Evolutionary conservation across 2,113 vertebrate genomes (phyloP), one percentile per base, ranked within the genome.

Genomic region (Stictonetta naevosa): DNA sequence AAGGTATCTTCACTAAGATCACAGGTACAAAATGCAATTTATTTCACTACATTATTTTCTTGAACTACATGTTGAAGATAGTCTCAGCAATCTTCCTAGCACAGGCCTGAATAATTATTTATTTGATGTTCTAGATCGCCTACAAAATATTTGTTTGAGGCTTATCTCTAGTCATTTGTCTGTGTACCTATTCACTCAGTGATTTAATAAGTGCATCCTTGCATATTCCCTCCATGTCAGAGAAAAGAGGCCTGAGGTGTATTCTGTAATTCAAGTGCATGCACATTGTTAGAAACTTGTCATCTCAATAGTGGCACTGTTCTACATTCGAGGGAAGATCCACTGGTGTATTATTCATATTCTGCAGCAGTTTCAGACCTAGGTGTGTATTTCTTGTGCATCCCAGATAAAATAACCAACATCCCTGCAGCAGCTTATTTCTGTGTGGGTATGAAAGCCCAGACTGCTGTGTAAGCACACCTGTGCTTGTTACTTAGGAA

Each of bases 191-290:
- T 17, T 78, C 17, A 23, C 18, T 59, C 0, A 0, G 3, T 29
- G 29, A 34, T 66, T 66, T 74, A 80, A 81, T 74, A 83, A 69
- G 83, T 56, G 76, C 13, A 58, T 53, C 28, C 7, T 73, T 76
- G 4, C 3, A 7, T 76, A 46, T 64, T 93, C 34, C 26, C 3
- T 71, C 18, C 15, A 77, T 53, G n/a, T 17, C 50, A 66, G 88
- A 80, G 26, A 71, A 59, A 34, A 52, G 82, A 88, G 5, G 4
- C 21, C 16, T 0, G 0, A 69, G 46, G 3, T 38, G 11, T 74
- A n/a, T 58, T 73, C 44, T 34, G 15, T 50, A 91, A 77, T 73
- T 77, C 2, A 1, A 63, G 13, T 22, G 16, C 6, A n/a, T 31
- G 8, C 4, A 34, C 5, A 34, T 38, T 68, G 14, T 64, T 42